Base-by-base conservation (phyloP, 2,113 vertebrate genomes). In the Peromyscus leucopus region DNA sequence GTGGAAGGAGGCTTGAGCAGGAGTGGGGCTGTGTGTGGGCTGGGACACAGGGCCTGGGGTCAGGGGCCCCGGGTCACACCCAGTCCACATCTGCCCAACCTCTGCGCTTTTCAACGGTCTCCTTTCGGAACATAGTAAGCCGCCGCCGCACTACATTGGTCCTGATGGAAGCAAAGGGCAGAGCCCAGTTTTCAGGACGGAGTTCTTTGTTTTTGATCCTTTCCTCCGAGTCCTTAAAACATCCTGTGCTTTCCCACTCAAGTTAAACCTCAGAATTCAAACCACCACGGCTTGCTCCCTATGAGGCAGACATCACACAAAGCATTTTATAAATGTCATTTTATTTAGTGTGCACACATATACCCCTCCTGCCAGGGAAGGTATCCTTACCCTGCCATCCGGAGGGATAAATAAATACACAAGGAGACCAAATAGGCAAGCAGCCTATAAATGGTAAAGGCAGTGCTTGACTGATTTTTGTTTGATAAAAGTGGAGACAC, bases 161-260 rank as follows among this genome's bases (percentile, higher is more conserved):
- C 33, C 72, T 74, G 6, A 39, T 24, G 39, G 33, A 2, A 75
- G 89, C 89, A 94, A 55, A 93, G 76, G 6, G 13, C 9, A 39
- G 0, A 13, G 36, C 46, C 46, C 31, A 63, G 17, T 51, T 59
- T 90, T 59, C 24, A 61, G 72, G 5, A 16, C 39, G 63, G 57
- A 91, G n/a, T 26, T 91, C 19, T 87, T 76, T 94, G 22, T n/a
- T 86, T 63, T 65, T 82, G 28, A 55, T 80, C n/a, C 15, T 26
- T 48, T 42, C 22, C 67, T 26, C 88, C 51, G 5, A 19, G 4
- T 24, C 22, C 42, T 83, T 48, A 74, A 48, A 76, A 15, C 42
- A 83, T 5, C 17, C 36, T 85, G 4, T n/a, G 48, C 75, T 90
- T 92, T 93, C 61, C 74, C 39, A 22, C 33, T 84, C 26, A 26